Percentiles rank a stretch among this genome's conserved stretches.
Evolutionary conservation across 2,888 invertebrate genomes (phyloP).

Genomic region (Pandemis corylana): DNA sequence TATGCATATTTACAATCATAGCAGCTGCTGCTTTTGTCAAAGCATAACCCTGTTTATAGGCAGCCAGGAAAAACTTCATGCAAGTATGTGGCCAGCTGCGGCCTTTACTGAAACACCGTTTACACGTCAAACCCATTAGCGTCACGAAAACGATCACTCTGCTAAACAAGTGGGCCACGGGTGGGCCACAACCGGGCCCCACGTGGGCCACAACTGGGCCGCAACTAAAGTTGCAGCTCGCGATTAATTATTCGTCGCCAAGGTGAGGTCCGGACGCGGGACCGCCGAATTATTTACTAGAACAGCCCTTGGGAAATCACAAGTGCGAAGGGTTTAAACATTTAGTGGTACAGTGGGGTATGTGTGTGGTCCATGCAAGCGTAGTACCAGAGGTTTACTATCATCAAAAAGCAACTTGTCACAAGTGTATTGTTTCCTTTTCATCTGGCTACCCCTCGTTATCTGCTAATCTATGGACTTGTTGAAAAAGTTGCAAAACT

Average conservation of each 20-base stretch:
- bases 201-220: conserved; percentile 11
- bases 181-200: not conserved
- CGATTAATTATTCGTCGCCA: conserved; percentile 59
- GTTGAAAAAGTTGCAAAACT: no score
- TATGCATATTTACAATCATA: no score
- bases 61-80: no score
- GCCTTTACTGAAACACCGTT: not conserved
- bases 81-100: no score
- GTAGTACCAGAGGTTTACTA: no score
- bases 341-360: conserved; percentile 11
- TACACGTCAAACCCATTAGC: conserved; percentile 3
- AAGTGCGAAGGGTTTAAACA: conserved; percentile 58
- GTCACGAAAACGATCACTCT: conserved; percentile 1
- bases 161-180: not conserved
- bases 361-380: not conserved
- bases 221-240: conserved; percentile 21
- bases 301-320: conserved; percentile 78
- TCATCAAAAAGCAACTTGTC: no score
- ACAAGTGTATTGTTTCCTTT: no score
- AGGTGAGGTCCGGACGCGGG: conserved; percentile 68
- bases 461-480: no score
- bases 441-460: no score
- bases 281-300: conserved; percentile 78
- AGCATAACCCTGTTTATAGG: no score
- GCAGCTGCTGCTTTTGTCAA: no score